These are phyloP conservation scores for Caenorhabditis sp. DNA, from an alignment of 2,888 invertebrate species.

Conservation along the genomic window DNA sequence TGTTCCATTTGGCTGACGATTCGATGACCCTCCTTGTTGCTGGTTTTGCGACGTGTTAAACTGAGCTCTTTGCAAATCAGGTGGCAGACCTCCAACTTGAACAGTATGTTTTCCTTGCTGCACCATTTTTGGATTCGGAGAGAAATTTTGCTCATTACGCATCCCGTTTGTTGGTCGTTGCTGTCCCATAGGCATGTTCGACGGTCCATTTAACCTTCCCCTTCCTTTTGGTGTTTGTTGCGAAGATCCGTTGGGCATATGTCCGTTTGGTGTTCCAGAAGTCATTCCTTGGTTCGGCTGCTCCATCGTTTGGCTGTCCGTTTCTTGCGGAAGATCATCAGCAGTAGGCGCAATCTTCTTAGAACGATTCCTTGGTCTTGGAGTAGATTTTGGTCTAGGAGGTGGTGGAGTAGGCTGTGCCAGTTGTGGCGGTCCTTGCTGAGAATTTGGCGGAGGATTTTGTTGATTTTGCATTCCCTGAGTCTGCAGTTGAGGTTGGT, in stretches of 20 bases:
- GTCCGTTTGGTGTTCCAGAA: background rate
- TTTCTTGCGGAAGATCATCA: too few species aligned
- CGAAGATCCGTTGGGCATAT: background rate
- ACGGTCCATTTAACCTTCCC: background rate
- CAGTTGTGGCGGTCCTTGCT: slow-evolving; percentile 4
- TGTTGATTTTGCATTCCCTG: background rate
- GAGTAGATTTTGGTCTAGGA: background rate
- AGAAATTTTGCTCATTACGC: background rate
- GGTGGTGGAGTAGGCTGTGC: slow-evolving; percentile 5
- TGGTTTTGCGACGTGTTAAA: too few species aligned
- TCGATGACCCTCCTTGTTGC: background rate
- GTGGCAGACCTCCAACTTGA: slow-evolving; percentile 28
- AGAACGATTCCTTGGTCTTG: slow-evolving; percentile 8
- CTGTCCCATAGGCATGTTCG: background rate
- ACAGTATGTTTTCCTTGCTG: slow-evolving; percentile 33
- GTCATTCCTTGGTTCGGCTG: background rate
- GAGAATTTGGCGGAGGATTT: background rate
- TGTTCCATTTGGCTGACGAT: slow-evolving; percentile 1
- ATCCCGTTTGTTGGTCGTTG: slow-evolving; percentile 14
- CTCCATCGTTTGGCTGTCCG: too few species aligned
- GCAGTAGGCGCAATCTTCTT: slow-evolving; percentile 14
- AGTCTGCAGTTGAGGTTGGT: slow-evolving; percentile 9
- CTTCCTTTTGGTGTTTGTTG: background rate
- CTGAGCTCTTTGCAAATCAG: slow-evolving; percentile 1
- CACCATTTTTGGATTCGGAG: slow-evolving; percentile 4